These are phyloP conservation scores for Peromyscus californicus DNA, from an alignment of 2,113 vertebrate genomes.

Conservation along the genomic window DNA sequence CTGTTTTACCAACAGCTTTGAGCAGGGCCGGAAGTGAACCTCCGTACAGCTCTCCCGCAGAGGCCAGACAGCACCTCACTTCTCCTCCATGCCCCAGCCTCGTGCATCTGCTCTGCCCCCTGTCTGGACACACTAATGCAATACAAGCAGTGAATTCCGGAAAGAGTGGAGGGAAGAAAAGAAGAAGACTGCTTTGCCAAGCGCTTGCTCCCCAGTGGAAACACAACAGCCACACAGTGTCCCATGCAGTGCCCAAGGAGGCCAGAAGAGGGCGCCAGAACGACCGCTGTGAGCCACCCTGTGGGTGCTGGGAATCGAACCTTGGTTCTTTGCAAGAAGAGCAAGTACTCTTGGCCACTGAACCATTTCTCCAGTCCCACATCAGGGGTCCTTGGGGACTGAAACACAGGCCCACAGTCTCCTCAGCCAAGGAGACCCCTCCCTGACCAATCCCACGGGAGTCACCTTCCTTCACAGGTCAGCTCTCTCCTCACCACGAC, in stretches of 20 bases:
- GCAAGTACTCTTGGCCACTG: not conserved
- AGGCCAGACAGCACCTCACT: not conserved
- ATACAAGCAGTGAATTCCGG: slow-evolving; percentile 47
- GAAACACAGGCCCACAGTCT: not conserved
- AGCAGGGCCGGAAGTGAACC: slow-evolving; percentile 90
- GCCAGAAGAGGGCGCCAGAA: not conserved
- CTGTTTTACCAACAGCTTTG: slow-evolving; percentile 94
- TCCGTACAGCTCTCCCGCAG: not conserved
- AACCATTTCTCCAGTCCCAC: not conserved
- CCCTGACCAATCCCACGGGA: not conserved
- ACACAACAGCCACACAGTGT: not conserved
- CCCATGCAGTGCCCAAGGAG: not conserved
- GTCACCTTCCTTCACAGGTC: too few relatives aligned
- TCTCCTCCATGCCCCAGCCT: not conserved
- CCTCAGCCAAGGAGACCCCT: not conserved
- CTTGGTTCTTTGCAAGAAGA: not conserved
- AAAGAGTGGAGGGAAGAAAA: not conserved
- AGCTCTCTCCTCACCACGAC: not conserved
- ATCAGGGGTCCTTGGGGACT: not conserved
- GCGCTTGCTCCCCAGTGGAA: not conserved
- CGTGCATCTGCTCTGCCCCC: not conserved
- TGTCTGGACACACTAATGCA: not conserved
- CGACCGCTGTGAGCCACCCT: not conserved
- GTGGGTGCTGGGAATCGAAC: not conserved
- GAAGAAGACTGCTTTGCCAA: not conserved